Conservation (phyloP, 2,113 vertebrate genomes). For the Rattus rattus region DNA sequence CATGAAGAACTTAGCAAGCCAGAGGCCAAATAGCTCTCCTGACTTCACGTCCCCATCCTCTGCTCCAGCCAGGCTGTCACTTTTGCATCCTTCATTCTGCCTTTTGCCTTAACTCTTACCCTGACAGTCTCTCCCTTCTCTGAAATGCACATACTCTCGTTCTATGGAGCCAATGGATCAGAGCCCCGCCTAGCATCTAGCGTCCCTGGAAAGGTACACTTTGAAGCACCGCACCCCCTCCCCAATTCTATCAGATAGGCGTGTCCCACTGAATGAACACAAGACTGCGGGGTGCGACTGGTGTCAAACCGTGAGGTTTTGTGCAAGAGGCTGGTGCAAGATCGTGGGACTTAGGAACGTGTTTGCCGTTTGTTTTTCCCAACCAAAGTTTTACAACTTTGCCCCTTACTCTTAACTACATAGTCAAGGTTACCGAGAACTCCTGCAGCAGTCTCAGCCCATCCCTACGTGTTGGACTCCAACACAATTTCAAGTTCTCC, state of each 20-base stretch:
- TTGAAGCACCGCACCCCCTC: background rate
- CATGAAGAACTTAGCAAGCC: background rate
- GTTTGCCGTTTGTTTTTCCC: background rate
- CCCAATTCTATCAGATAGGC: background rate
- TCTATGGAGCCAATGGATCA: background rate
- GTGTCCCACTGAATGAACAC: rapidly evolving
- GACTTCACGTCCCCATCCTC: background rate
- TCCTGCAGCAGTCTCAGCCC: background rate
- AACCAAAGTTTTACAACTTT: background rate
- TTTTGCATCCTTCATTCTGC: background rate
- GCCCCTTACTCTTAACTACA: background rate
- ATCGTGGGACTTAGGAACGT: too few species aligned
- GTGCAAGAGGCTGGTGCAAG: background rate
- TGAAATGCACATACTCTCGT: background rate
- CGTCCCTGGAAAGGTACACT: background rate
- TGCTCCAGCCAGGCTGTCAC: background rate
- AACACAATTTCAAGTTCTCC: background rate
- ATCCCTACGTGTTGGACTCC: background rate
- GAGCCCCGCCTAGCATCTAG: rapidly evolving
- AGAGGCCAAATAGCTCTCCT: background rate
- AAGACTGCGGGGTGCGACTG: rapidly evolving
- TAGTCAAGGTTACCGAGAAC: too few species aligned
- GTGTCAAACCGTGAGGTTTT: background rate
- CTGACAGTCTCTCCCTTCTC: background rate
- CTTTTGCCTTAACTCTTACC: background rate